Base-by-base conservation (phyloP, 1,140 invertebrate species). In the Caenorhabditis brenneri region DNA sequence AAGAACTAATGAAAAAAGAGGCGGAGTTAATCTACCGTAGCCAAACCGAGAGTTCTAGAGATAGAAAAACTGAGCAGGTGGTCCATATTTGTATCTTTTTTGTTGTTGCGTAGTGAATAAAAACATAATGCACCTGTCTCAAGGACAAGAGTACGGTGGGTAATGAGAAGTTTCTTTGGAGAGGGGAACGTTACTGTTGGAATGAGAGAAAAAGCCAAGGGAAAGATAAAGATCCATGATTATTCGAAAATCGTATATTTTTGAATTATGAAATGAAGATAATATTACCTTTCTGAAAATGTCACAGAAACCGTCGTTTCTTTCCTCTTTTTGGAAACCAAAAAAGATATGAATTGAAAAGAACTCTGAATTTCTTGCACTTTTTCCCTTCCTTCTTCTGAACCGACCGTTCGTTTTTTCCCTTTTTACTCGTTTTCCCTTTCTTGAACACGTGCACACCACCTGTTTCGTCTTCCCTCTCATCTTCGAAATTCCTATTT, bases 371-470 rank as follows among this genome's bases (percentile, higher is more conserved):
- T 15, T 16, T 6, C n/a, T 29, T 27, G 53, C 9, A 4, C 24
- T 27, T 46, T 27, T 74, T 29, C 36, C n/a, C 65, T 42, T 74
- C 39, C 12, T 42, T 42, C 12, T 12, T 42, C 12, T 12, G 5
- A 42, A 5, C 39, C 39, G 12, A 42, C 39, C 39, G 39, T 42
- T 42, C 39, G 5, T 42, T 42, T n/a, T n/a, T n/a, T n/a, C n/a
- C n/a, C n/a, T n/a, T n/a, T n/a, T n/a, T n/a, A n/a, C n/a, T n/a
- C n/a, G n/a, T n/a, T 74, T 74, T 74, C 65, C 19, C 12, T 74
- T 74, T 24, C 36, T 74, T 55, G 24, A 12, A 42, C 65, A 74
- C 65, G 65, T 74, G 65, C 36, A 31, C 36, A 74, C 65, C 65
- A 74, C 65, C 65, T 74, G 65, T 29, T 46, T n/a, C 12, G n/a